Evolutionary conservation across 2,888 invertebrate species (phyloP), one percentile per base, ranked within the genome.

Genomic region (Argyresthia goedartella): DNA sequence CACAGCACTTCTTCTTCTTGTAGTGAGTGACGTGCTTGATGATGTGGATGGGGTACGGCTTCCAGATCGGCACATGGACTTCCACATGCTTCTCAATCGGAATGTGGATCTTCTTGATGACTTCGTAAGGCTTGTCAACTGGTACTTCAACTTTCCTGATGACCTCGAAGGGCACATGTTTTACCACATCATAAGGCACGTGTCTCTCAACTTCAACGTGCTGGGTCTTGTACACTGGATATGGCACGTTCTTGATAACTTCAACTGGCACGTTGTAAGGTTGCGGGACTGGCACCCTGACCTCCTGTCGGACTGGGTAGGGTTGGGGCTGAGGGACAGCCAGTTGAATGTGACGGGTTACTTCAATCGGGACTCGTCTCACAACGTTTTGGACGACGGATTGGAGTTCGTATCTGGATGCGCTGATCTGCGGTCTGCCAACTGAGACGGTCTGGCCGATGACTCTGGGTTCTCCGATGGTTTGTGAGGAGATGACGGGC

Each of bases 11-110:
- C 71, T 85, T 84, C 71, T 84, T 81, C 61, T 84, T 73, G 73
- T 85, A 84, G 62, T 86, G 86, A 56, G 84, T 85, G 49, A 86
- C 73, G 67, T 86, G 86, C 58, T 86, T 86, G 67, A 85, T 82
- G 66, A 86, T 79, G 61, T 86, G 85, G 53, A 86, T 66, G 0
- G 84, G 86, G 66, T 80, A 76, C 0, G 86, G 84, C 67, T 86
- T 82, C 84, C 84, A 85, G 9, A 85, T 73, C 8, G 77, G 60
- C n/a, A 79, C 78, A 50, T 76, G 85, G 4, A 86, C 84, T 52
- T 85, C 77, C 0, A 86, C 75, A 59, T 76, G 77, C 63, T 85
- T 86, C 59, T 76, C 81, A 4, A 85, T 60, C 0, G 84, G 86
- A 1, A 86, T 73, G 48, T 75, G 81, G 39, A 86, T 58, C 60